Evolutionary conservation across 2,797 vertebrate species (phyloP), one percentile per base, ranked within the genome.

Genomic region (Pseudocheirus occidentalis): DNA sequence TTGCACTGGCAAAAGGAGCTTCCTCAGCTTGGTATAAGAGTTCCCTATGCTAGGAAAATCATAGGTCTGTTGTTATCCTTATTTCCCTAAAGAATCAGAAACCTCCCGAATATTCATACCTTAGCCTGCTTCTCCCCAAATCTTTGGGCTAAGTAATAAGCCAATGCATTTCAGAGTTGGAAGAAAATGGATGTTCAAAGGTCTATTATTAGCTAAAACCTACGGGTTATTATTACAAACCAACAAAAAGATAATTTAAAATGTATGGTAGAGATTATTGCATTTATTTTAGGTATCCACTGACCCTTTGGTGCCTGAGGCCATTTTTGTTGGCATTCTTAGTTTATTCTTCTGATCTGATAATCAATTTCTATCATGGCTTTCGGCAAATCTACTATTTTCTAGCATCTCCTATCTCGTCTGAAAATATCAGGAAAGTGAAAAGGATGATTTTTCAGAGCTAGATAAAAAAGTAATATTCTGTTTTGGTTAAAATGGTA

Each of bases 391-490:
- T 55, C 55, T 94, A 59, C 34, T 95, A 46, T 93, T 90, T 6
- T n/a, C n/a, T 92, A 94, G 92, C 12, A 94, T n/a, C 11, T 92
- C 50, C 27, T 91, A 93, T 55, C 94, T 53, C 58, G 29, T 3
- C 92, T 53, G 93, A 52, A 94, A 96, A 53, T 27, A 50, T 94
- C 55, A 90, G 93, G 46, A 92, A 95, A 55, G 53, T 58, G 92
- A 57, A 93, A 55, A 91, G 91, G 93, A 11, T 29, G 94, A 52
- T 3, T 59, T 92, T 14, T 9, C 27, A 16, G 11, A 58, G 40
- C 14, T 10, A 94, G 0, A 10, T 40, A 50, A 93, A 96, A 18
- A 90, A 91, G 12, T 50, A 95, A 92, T 52, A 53, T 55, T 46
- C 12, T 92, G 94, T 57, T 55, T 27, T 27, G 87, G 34, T 91